phyloP scores from a whole-genome alignment of 2,113 vertebrate genomes.

The Chloroceryle aenea region DNA sequence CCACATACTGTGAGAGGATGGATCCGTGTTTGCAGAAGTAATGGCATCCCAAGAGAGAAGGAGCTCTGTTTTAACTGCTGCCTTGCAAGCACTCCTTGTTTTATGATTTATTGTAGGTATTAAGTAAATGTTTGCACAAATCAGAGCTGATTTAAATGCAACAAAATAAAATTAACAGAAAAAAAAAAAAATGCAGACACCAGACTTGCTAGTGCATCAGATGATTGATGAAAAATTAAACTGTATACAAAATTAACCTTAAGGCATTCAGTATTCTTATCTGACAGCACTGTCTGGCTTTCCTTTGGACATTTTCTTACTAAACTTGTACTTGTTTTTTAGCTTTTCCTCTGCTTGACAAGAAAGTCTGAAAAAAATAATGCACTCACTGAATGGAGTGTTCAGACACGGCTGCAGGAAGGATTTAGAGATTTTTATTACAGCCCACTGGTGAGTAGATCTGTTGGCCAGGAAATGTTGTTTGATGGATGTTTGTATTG shows the following conservation, averaged over 20 bases:
- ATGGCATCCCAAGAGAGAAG: background rate
- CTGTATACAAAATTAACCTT: background rate
- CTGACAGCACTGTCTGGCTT: background rate
- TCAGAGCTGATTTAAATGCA: conserved; percentile 2
- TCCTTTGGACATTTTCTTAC: background rate
- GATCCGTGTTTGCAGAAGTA: conserved; percentile 1
- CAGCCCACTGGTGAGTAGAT: background rate
- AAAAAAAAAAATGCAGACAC: background rate
- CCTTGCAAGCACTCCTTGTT: background rate
- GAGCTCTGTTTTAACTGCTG: background rate
- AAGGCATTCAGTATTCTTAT: background rate
- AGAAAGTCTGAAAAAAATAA: background rate
- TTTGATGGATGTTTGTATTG: background rate
- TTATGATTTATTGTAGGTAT: background rate
- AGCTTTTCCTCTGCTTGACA: background rate
- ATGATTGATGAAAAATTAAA: background rate
- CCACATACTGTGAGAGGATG: background rate
- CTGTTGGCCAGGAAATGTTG: background rate
- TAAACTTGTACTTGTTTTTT: background rate
- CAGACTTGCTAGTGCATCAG: background rate
- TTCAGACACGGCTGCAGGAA: background rate
- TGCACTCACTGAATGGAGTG: background rate
- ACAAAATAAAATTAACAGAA: background rate
- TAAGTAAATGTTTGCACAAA: conserved; percentile 26
- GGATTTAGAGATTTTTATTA: background rate